Evolutionary conservation across 2,797 vertebrate species (phyloP).

Genomic region (Acropternis orthonyx): DNA sequence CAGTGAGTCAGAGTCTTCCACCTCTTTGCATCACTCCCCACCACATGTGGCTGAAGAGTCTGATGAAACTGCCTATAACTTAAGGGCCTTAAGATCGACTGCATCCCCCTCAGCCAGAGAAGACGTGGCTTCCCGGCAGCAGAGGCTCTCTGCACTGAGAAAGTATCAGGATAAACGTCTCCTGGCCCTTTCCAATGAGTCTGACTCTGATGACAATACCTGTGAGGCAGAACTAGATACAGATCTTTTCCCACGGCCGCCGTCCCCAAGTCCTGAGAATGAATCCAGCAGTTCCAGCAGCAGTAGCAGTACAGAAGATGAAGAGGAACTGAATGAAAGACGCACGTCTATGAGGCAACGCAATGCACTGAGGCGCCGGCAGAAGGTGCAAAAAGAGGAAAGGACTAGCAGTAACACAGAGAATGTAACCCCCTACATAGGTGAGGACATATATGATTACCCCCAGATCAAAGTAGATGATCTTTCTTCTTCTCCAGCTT

Average conservation of each 20-base stretch:
- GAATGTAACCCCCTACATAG: slow-evolving; percentile 79
- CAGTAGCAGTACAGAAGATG: slow-evolving; percentile 87
- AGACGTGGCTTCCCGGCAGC: slow-evolving; percentile 76
- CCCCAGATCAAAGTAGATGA: slow-evolving; percentile 91
- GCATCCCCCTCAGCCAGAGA: slow-evolving; percentile 78
- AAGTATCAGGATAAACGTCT: slow-evolving; percentile 87
- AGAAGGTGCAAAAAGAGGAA: slow-evolving; percentile 82
- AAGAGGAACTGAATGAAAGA: slow-evolving; percentile 85
- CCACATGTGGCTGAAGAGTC: slow-evolving; percentile 75
- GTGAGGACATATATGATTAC: slow-evolving; percentile 89
- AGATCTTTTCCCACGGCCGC: slow-evolving; percentile 91
- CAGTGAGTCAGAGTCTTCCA: slow-evolving; percentile 89
- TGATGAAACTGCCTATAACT: slow-evolving; percentile 74
- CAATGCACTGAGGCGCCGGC: slow-evolving; percentile 84
- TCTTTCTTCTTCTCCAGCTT: slow-evolving; percentile 82
- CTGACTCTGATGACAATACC: slow-evolving; percentile 92
- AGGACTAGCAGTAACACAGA: slow-evolving; percentile 73
- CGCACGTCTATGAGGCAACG: slow-evolving; percentile 82
- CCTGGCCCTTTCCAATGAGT: slow-evolving; percentile 90
- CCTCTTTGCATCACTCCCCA: slow-evolving; percentile 85
- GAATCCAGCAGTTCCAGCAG: slow-evolving; percentile 89
- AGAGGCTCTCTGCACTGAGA: slow-evolving; percentile 77
- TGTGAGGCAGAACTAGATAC: slow-evolving; percentile 85
- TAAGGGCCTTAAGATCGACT: slow-evolving; percentile 74
- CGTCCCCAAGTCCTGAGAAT: slow-evolving; percentile 90